Evolutionary conservation across 2,113 vertebrate genomes (phyloP).

Genomic region (Gracilinanus agilis): DNA sequence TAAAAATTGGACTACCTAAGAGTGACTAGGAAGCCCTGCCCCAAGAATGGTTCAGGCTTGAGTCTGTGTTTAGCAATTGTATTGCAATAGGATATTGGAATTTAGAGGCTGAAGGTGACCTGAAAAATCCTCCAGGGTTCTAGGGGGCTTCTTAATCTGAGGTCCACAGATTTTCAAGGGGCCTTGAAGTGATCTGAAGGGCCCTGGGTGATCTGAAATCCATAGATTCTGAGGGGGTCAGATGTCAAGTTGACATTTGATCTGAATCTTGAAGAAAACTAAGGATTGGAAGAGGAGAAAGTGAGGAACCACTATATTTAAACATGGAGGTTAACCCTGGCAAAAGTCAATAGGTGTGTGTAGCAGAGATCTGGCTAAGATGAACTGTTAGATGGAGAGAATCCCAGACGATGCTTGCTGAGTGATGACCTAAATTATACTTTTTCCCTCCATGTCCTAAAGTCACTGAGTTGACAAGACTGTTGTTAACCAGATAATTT

Average conservation of each 20-base stretch:
- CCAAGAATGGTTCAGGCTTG: background rate
- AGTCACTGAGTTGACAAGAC: background rate
- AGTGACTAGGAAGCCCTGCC: background rate
- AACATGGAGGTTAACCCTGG: background rate
- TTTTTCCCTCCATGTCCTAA: background rate
- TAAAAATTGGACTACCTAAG: background rate
- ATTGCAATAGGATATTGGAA: background rate
- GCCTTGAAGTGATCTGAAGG: background rate
- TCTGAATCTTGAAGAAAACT: background rate
- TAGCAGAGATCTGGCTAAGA: background rate
- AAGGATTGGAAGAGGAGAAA: background rate
- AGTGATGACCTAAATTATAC: background rate
- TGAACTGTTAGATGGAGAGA: background rate
- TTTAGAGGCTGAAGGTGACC: background rate
- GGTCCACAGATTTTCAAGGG: background rate
- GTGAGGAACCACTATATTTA: background rate
- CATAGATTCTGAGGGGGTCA: background rate
- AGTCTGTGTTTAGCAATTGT: background rate
- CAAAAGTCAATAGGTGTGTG: background rate
- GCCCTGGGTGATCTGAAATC: background rate
- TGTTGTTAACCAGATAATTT: background rate
- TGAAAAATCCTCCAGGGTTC: background rate
- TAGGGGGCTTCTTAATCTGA: background rate
- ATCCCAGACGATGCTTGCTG: background rate
- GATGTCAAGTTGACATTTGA: background rate